Evolutionary conservation across 2,888 invertebrate genomes (phyloP), one percentile per base, ranked within the genome.

Genomic region (Lymantria dispar): DNA sequence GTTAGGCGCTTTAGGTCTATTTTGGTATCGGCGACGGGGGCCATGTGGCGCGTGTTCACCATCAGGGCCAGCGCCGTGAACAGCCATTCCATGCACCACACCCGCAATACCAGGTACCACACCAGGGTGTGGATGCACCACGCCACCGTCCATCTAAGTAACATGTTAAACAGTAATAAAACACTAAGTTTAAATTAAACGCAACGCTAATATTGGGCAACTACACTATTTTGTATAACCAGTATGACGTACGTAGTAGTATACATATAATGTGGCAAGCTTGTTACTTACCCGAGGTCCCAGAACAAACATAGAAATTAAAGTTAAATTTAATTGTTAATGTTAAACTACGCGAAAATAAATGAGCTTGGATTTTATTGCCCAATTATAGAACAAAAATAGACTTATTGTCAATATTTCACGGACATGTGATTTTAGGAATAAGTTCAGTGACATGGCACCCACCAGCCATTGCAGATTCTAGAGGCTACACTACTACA

Each of bases 361-460:
- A 12, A 12, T 38, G 12, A 12, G n/a, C 7, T 12, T 10, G 38
- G n/a, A n/a, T 12, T n/a, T 1, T 33, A 33, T 33, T 33, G 33
- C 33, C 33, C 5, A 22, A 10, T 33, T 33, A 33, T 33, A 33
- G 10, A 33, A 33, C 10, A 33, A 33, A 33, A 5, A 22, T 22
- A 22, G 22, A 22, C 2, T 22, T 36, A 11, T 36, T 36, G 36
- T 36, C 36, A 36, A 36, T 8, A n/a, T 8, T 38, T 13, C n/a
- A 38, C n/a, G 38, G 7, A 38, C n/a, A 42, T 11, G 9, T 30
- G n/a, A 38, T 42, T 42, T 29, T 13, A 42, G 15, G 1, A 29
- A 29, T 15, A 33, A 81, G 82, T 80, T 80, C 74, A 66, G 72
- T 81, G 86, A 87, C 86, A 87, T 87, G 88, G 87, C 87, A 82